Base-by-base conservation (phyloP, 2,888 invertebrate genomes). In the Ephialtes manifestator region DNA sequence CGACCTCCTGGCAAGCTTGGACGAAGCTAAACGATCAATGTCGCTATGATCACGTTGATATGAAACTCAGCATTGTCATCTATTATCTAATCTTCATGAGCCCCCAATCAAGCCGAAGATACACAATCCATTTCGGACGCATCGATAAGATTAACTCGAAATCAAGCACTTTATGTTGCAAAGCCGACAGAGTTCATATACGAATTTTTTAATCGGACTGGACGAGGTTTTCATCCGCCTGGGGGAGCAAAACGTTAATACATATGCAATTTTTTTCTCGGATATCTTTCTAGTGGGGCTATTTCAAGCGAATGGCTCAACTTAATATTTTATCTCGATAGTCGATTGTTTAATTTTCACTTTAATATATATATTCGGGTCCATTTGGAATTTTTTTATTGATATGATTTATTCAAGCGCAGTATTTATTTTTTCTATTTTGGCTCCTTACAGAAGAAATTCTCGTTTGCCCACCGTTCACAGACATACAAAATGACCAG, bases 1-100 rank as follows among this genome's bases (percentile, higher is more conserved):
- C 81, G 81, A 84, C 81, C 84, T 84, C 74, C 84, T 63, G 77
- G 72, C 72, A 74, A 74, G 81, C 43, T 68, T 68, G 55, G 60
- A 78, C 81, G 72, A 81, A 84, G 43, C 72, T 77, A 78, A 81
- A 84, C 63, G 53, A 68, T 70, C 77, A 55, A 67, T 72, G 72
- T 78, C 58, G 20, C 68, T 46, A 60, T 35, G 65, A 76, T 70
- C 70, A 20, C 65, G 4, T 31, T 28, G 43, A 58, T 81, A 78
- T 28, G 8, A 39, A 39, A 4, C 28, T 20, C 20, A 35, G 55
- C 58, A 58, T 67, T 68, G 84, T 77, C 71, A 72, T 76, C 71
- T 28, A 76, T 65, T 76, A 75, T 81, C 76, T 76, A 72, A 77
- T 81, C 78, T 63, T 15, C 20, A 65, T 43, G 10, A 65, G 43